Evolutionary conservation across 1,140 invertebrate species (phyloP), one percentile per base, ranked within the genome.

Genomic region (Aphaenogaster rudis): DNA sequence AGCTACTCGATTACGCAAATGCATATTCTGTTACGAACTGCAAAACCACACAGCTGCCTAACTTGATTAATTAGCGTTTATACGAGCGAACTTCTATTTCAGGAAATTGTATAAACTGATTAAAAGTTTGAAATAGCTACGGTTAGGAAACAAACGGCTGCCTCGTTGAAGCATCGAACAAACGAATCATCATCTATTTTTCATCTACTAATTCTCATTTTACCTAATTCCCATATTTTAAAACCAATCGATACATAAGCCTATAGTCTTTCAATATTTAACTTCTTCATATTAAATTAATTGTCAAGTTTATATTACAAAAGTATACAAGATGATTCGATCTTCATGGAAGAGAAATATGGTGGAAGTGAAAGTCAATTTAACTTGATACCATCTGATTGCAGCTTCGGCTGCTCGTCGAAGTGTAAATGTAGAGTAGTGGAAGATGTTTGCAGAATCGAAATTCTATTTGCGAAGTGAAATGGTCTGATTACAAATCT

Each of bases 31-130:
- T 78, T 72, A 69, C 72, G 66, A 71, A 86, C 88, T 80, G 82
- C 59, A 67, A 82, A 86, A 81, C 52, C 59, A 45, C 59, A 57
- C 48, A 64, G 45, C 50, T 42, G 17, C 48, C 59, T 86, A 81
- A 87, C 64, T 82, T 64, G 71, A 74, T 90, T 90, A 90, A 90
- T 89, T 90, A 90, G 72, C 67, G 85, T 87, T 87, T 84, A 87
- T 74, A 74, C 71, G 77, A 69, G 80, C 77, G 61, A 87, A 90
- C 85, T 79, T 84, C 88, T 79, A 87, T 87, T 76, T 57, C 74
- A 57, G 72, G 79, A 84, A 90, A 90, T 90, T 79, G 79, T 76
- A 77, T 89, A 89, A 89, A 90, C 89, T 90, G 79, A 90, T 90
- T 90, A 90, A 90, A 90, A 90, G 88, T 89, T 87, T 59, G 66